phyloP scores from a whole-genome alignment of 1,140 invertebrate species.

The Bombus haemorrhoidalis region DNA sequence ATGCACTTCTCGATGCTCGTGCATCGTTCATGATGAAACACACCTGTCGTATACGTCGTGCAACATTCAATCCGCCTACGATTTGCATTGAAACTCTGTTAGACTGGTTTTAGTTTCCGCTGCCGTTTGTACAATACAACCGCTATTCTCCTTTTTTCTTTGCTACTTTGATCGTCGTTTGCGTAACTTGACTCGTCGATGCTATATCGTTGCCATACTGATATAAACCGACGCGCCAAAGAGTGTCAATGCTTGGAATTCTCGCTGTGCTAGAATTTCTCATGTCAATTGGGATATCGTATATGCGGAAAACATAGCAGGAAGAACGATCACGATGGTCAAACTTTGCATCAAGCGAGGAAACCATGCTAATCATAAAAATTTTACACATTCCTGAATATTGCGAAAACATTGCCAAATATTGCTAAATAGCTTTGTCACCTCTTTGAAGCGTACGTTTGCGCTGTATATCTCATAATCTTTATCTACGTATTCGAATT shows the following conservation, averaged over 20 bases:
- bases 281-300: not conserved
- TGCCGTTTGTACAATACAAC: slow-evolving; percentile 3
- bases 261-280: not conserved
- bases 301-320: not conserved
- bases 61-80: slow-evolving; percentile 56
- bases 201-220: too few species aligned
- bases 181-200: not conserved
- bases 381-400: too few species aligned
- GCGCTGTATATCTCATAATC: too few species aligned
- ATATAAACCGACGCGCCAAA: not conserved
- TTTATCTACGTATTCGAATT: too few species aligned
- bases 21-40: slow-evolving; percentile 10
- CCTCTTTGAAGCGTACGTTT: too few species aligned
- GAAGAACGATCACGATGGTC: too few species aligned
- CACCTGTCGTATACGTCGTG: slow-evolving; percentile 63
- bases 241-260: too few species aligned
- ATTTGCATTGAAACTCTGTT: slow-evolving; percentile 14
- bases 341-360: too few species aligned
- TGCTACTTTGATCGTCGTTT: not conserved
- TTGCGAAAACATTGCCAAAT: too few species aligned
- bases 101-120: slow-evolving; percentile 38
- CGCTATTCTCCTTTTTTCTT: not conserved
- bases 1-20: slow-evolving; percentile 50
- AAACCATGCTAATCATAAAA: too few species aligned
- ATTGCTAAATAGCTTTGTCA: too few species aligned